Percentiles rank a stretch among this genome's conserved stretches.
These are phyloP conservation scores for Mystacides longicornis DNA, from an alignment of 2,888 invertebrate species.

Conservation along the genomic window DNA sequence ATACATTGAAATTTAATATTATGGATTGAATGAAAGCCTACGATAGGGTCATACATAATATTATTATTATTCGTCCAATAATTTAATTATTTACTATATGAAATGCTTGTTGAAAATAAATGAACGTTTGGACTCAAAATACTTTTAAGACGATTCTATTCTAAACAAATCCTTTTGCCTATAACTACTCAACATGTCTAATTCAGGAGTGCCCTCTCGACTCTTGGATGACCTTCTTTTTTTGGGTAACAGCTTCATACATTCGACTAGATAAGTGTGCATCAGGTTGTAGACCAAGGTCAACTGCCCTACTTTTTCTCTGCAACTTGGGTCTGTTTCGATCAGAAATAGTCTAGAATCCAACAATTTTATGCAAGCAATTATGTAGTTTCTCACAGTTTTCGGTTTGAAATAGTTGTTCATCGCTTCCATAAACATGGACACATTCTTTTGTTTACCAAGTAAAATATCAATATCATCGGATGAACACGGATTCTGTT, in stretches of 20 bases:
- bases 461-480: conserved; percentile 46
- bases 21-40: too few species aligned
- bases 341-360: conserved; percentile 47
- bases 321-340: conserved; percentile 45
- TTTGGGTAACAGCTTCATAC: conserved; percentile 28
- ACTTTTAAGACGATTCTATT: too few species aligned
- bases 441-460: conserved; percentile 45
- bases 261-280: conserved; percentile 42
- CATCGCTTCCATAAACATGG: conserved; percentile 43
- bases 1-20: too few species aligned
- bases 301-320: conserved; percentile 47
- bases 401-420: conserved; percentile 45
- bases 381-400: conserved; percentile 45
- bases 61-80: too few species aligned
- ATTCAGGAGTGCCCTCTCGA: neutral
- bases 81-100: too few species aligned
- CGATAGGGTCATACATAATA: too few species aligned
- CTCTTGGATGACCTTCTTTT: conserved; percentile 17
- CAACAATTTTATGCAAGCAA: conserved; percentile 44
- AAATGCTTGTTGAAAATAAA: too few species aligned
- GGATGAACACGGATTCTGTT: conserved; percentile 46
- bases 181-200: neutral
- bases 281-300: conserved; percentile 44
- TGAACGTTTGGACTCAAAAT: too few species aligned
- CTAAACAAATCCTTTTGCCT: neutral